Conservation (phyloP, 2,113 vertebrate species). For the Cyprinus carpio region DNA sequence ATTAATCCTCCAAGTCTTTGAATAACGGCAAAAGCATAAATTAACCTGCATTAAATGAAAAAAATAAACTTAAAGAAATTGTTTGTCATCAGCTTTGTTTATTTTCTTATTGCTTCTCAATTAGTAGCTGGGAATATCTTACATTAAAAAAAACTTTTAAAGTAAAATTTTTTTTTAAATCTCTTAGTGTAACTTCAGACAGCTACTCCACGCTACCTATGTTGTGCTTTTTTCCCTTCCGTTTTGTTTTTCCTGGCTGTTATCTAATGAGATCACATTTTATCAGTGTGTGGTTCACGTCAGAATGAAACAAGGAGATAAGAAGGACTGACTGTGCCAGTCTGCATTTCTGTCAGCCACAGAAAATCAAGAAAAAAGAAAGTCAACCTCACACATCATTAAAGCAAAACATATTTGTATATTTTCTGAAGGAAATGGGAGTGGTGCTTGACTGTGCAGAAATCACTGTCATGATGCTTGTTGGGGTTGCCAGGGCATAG, state of each 20-base stretch:
- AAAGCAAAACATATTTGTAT: background rate
- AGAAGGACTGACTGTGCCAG: background rate
- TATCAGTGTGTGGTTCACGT: slow-evolving; percentile 10
- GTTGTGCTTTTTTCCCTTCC: background rate
- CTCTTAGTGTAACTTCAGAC: slow-evolving; percentile 28
- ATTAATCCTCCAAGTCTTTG: slow-evolving; percentile 71
- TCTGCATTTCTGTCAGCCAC: background rate
- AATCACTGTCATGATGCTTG: background rate
- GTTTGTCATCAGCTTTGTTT: slow-evolving; percentile 43
- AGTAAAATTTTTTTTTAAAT: background rate
- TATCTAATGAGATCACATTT: slow-evolving; percentile 45
- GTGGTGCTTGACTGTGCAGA: background rate
- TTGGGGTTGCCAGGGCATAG: background rate
- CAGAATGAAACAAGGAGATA: background rate
- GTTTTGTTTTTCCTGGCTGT: background rate
- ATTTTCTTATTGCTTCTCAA: slow-evolving; percentile 42
- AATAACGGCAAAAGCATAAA: slow-evolving; percentile 64
- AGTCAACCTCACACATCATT: background rate
- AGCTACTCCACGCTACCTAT: background rate
- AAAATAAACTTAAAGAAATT: slow-evolving; percentile 49
- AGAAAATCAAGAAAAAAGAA: background rate
- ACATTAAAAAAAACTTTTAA: background rate
- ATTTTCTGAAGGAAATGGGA: background rate
- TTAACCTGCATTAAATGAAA: slow-evolving; percentile 59
- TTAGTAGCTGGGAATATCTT: slow-evolving; percentile 33